phyloP scores from a whole-genome alignment of 2,797 vertebrate species.

The Acropternis orthonyx region DNA sequence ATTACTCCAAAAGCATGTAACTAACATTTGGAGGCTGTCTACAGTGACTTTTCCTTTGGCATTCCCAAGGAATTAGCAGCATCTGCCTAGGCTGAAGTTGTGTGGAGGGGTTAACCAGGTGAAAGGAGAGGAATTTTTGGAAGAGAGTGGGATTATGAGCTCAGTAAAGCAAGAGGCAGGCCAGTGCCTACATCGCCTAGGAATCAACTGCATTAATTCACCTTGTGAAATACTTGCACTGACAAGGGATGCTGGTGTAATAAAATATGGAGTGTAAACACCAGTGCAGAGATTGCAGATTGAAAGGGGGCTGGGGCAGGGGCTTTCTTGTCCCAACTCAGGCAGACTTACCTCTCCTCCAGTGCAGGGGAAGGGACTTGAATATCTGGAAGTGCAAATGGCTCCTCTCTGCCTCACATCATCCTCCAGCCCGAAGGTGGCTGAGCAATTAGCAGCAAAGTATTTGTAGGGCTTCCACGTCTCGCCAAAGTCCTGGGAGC shows the following conservation, averaged over 20 bases:
- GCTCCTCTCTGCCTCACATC: conserved; percentile 78
- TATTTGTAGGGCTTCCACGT: conserved; percentile 91
- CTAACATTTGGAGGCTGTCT: not conserved
- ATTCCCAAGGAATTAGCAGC: not conserved
- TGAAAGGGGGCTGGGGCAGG: not conserved
- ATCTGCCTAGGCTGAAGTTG: not conserved
- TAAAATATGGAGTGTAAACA: rapidly evolving
- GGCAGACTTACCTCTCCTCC: conserved; percentile 90
- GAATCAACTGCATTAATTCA: not conserved
- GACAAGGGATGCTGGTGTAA: not conserved
- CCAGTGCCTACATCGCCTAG: not conserved
- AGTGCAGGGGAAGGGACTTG: conserved; percentile 86
- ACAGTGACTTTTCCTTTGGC: rapidly evolving
- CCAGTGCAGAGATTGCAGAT: rapidly evolving
- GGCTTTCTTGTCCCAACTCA: not conserved
- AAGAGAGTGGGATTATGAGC: not conserved
- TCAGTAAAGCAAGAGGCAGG: not conserved
- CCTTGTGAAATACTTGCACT: not conserved
- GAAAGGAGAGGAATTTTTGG: not conserved
- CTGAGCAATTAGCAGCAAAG: conserved; percentile 88
- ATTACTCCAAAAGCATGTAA: not conserved
- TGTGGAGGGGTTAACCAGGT: rapidly evolving
- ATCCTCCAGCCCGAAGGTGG: conserved; percentile 84
- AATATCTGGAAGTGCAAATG: conserved; percentile 92
- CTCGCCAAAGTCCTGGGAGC: conserved; percentile 91